Evolutionary conservation across 2,113 vertebrate species (phyloP).

Genomic region (Sardina pilchardus): DNA sequence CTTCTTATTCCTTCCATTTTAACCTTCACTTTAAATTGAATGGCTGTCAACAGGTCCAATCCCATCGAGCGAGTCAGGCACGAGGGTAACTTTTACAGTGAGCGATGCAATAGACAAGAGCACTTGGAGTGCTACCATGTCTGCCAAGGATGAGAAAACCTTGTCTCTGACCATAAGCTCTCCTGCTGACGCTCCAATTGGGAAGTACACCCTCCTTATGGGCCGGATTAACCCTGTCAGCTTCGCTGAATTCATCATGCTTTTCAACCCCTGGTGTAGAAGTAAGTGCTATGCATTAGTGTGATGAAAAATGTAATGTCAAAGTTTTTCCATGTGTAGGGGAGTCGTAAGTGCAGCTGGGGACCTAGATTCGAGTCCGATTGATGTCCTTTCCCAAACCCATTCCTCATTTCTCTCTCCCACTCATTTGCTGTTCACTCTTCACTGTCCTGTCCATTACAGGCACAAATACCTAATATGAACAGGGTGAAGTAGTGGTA

Average conservation of each 20-base stretch:
- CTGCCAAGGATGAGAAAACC: conserved; percentile 50
- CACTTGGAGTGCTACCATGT: conserved; percentile 69
- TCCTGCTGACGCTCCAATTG: conserved; percentile 71
- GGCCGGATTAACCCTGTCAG: conserved; percentile 70
- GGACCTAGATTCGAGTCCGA: too few relatives aligned
- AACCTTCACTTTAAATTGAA: neutral
- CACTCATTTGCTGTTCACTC: too few relatives aligned
- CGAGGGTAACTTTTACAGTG: conserved; percentile 70
- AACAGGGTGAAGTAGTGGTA: too few relatives aligned
- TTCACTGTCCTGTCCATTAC: too few relatives aligned
- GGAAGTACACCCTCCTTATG: conserved; percentile 77
- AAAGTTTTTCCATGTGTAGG: too few relatives aligned
- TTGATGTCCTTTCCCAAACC: too few relatives aligned
- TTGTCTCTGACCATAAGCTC: conserved; percentile 70
- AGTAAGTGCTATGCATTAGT: conserved; percentile 62
- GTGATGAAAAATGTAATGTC: too few relatives aligned
- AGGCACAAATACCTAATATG: too few relatives aligned
- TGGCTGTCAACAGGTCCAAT: conserved; percentile 69
- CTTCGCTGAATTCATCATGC: conserved; percentile 77
- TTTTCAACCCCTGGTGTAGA: conserved; percentile 89
- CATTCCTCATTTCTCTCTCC: too few relatives aligned
- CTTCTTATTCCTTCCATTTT: neutral
- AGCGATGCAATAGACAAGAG: conserved; percentile 56
- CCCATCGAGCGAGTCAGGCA: conserved; percentile 71
- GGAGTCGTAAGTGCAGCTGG: too few relatives aligned